A percentile compares a stretch with the other conserved stretches of the same genome.
Conservation (phyloP, 2,797 vertebrate genomes). For the Sebastes minor region DNA sequence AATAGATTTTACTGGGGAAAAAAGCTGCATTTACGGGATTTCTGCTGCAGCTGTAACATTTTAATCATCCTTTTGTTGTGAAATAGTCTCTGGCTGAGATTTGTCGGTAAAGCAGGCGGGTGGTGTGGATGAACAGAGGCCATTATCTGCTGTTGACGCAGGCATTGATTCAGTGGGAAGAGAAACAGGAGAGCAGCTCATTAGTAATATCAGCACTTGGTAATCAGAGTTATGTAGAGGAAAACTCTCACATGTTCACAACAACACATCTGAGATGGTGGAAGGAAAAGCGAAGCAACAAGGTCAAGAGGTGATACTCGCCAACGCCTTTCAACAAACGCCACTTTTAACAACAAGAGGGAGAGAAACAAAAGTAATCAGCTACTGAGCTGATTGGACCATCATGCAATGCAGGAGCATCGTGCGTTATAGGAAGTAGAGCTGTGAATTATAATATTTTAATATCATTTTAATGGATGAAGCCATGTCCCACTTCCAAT, state of each 20-base stretch:
- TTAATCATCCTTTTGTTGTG: background rate
- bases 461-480: background rate
- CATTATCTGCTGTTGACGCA: background rate
- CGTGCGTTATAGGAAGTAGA: slow-evolving; percentile 8
- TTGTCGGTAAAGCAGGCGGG: background rate
- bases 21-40: slow-evolving; percentile 10
- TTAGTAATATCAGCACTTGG: slow-evolving; percentile 15
- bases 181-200: slow-evolving; percentile 16
- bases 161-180: slow-evolving; percentile 18
- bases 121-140: background rate
- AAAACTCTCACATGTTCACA: background rate
- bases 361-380: slow-evolving; percentile 17
- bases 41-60: background rate
- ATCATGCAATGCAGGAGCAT: slow-evolving; percentile 21
- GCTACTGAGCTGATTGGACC: slow-evolving; percentile 7
- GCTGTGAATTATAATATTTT: slow-evolving; percentile 34
- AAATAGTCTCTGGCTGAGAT: background rate
- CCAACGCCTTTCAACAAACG: background rate
- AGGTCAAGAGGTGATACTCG: slow-evolving; percentile 33
- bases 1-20: slow-evolving; percentile 40
- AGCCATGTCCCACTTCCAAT: slow-evolving; percentile 29
- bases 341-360: background rate
- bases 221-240: slow-evolving; percentile 30
- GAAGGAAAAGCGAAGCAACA: background rate
- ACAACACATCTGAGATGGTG: slow-evolving; percentile 9